Base-by-base conservation (phyloP, 1,140 invertebrate species). In the Trigoniulus corallinus region DNA sequence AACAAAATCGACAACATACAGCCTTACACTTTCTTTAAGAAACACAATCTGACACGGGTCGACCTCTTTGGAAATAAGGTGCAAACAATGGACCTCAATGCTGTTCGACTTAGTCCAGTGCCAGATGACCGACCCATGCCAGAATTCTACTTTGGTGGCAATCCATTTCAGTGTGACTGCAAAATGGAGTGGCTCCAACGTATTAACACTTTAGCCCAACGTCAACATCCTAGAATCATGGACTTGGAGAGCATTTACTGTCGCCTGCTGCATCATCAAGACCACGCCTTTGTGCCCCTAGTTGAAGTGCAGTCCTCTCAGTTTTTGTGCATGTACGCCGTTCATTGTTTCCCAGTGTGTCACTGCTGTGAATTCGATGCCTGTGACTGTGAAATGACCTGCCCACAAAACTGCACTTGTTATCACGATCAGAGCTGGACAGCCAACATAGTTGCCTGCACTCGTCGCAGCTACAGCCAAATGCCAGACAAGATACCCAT, bases 381-480 rank as follows among this genome's bases (percentile, higher is more conserved):
- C 44, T 94, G 88, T 66, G 88, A 93, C 66, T 93, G 88, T 67
- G 85, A 91, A 68, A 92, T 92, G 86, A 88, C 82, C 2, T 94
- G 88, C 60, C 88, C 88, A 1, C 75, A 77, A 54, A 87, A 88
- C 61, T 94, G 88, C 68, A 82, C 82, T 52, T 94, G 88, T 62
- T 92, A 88, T 65, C 84, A 92, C 61, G 87, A 92, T 65, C 82
- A 88, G 61, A 84, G 82, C 15, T 92, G 87, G 85, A 81, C 81
- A 26, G 84, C 85, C 10, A 93, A 93, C 65, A 82, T 92, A 26
- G 87, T 93, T 2, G 87, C 91, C 64, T 93, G 88, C 61, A 82
- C 83, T 7, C 74, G 69, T 42, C 75, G 79, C 25, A 79, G 78
- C 46, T 84, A 88, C 65, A 71, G 75, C 1, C 74, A 75, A 53